Percentiles rank a stretch among this genome's conserved stretches.
Conservation (phyloP, 2,888 invertebrate genomes). For the Ochropleura plecta region DNA sequence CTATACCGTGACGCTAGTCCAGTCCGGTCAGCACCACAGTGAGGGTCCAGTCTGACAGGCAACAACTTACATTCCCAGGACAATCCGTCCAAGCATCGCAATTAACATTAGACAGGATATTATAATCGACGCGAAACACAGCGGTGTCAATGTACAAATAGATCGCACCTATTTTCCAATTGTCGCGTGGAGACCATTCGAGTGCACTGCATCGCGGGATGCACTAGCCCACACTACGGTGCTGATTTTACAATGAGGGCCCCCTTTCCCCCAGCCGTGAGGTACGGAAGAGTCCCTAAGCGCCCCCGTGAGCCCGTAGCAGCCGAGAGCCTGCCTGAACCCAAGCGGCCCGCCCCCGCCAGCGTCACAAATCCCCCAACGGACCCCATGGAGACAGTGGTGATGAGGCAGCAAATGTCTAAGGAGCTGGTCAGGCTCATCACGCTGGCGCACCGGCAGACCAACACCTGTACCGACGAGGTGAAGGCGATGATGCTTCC, state of each 20-base stretch:
- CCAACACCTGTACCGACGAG: constrained; percentile 97
- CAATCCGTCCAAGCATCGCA: constrained; percentile 31
- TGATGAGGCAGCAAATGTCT: constrained; percentile 69
- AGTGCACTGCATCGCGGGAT: constrained; percentile 66
- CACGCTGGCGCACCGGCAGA: constrained; percentile 94
- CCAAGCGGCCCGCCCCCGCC: constrained; percentile 61
- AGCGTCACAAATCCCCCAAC: constrained; percentile 45
- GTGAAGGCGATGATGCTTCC: constrained; percentile 89
- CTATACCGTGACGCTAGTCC: too few species aligned
- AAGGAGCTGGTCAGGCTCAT: constrained; percentile 86
- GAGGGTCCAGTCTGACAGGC: not conserved
- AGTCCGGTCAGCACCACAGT: not conserved
- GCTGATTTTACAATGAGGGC: constrained; percentile 40
- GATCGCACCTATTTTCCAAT: constrained; percentile 80
- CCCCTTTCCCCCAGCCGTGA: constrained; percentile 93
- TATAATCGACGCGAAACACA: constrained; percentile 58
- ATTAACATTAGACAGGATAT: constrained; percentile 60
- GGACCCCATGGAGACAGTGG: constrained; percentile 68
- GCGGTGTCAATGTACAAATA: constrained; percentile 62
- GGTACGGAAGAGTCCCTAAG: constrained; percentile 99
- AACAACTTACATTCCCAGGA: constrained; percentile 29
- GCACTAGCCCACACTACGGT: constrained; percentile 66
- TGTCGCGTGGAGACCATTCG: constrained; percentile 71
- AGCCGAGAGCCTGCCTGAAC: constrained; percentile 73
- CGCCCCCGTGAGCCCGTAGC: constrained; percentile 93